Conservation (phyloP, 2,888 invertebrate genomes). For the Dynastes tityus region DNA sequence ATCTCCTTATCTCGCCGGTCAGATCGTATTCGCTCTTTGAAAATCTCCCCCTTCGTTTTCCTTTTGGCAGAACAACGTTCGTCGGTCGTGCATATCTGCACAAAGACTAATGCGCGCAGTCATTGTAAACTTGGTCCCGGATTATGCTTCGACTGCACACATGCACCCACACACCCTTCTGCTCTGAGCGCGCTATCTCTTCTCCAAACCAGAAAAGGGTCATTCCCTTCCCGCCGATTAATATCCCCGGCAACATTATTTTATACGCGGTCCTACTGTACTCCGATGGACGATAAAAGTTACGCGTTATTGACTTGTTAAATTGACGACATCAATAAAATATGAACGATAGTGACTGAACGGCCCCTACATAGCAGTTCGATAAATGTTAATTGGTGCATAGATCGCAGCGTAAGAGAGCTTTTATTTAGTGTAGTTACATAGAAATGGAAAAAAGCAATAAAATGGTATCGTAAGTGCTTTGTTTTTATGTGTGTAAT, state of each 20-base stretch:
- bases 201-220: conserved; percentile 29
- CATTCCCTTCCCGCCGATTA: conserved; percentile 49
- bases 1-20: conserved; percentile 16
- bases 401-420: neutral
- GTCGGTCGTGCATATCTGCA: conserved; percentile 20
- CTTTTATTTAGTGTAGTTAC: neutral
- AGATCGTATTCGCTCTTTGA: conserved; percentile 20
- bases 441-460: neutral
- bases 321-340: conserved; percentile 50
- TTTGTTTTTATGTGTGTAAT: no score
- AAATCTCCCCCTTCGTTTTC: neutral
- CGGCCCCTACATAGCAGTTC: conserved; percentile 21
- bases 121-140: conserved; percentile 13
- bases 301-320: conserved; percentile 51
- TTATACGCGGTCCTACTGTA: conserved; percentile 47
- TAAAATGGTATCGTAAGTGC: no score
- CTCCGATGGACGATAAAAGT: conserved; percentile 51
- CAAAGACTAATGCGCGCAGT: conserved; percentile 29
- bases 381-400: conserved; percentile 46
- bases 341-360: conserved; percentile 25
- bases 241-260: conserved; percentile 48
- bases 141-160: neutral
- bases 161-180: neutral
- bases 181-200: conserved; percentile 37
- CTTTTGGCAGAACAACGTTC: neutral